phyloP scores from a whole-genome alignment of 2,888 invertebrate species.

The Hololepta plana region DNA sequence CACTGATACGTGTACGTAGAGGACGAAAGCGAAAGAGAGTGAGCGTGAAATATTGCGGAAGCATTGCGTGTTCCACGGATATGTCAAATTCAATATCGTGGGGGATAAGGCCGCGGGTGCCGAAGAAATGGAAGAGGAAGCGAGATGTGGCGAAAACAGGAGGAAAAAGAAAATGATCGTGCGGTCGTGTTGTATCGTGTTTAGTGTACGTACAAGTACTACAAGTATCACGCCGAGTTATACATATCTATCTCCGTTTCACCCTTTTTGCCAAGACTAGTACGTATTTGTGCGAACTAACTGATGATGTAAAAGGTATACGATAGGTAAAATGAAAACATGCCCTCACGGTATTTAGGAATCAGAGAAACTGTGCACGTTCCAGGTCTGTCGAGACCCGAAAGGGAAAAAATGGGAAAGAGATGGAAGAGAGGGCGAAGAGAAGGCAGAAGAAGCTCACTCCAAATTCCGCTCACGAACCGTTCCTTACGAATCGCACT shows the following conservation, averaged over 20 bases:
- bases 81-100: too few species aligned
- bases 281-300: slow-evolving; percentile 10
- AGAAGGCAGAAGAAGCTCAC: slow-evolving; percentile 12
- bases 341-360: slow-evolving; percentile 19
- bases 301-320: slow-evolving; percentile 16
- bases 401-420: slow-evolving; percentile 7
- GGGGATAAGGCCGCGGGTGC: too few species aligned
- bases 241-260: too few species aligned
- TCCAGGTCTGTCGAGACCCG: slow-evolving; percentile 20
- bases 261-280: slow-evolving; percentile 9
- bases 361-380: slow-evolving; percentile 24
- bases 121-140: too few species aligned
- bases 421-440: slow-evolving; percentile 3
- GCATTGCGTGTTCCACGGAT: slow-evolving; percentile 1
- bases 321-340: slow-evolving; percentile 19
- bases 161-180: too few species aligned
- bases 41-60: too few species aligned
- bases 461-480: slow-evolving; percentile 24
- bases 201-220: too few species aligned
- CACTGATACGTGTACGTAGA: too few species aligned
- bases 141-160: too few species aligned
- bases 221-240: too few species aligned
- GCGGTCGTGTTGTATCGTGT: too few species aligned
- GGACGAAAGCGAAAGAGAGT: too few species aligned
- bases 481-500: slow-evolving; percentile 24